Evolutionary conservation across 2,797 vertebrate species (phyloP).

Genomic region (Acipenser oxyrinchus): DNA sequence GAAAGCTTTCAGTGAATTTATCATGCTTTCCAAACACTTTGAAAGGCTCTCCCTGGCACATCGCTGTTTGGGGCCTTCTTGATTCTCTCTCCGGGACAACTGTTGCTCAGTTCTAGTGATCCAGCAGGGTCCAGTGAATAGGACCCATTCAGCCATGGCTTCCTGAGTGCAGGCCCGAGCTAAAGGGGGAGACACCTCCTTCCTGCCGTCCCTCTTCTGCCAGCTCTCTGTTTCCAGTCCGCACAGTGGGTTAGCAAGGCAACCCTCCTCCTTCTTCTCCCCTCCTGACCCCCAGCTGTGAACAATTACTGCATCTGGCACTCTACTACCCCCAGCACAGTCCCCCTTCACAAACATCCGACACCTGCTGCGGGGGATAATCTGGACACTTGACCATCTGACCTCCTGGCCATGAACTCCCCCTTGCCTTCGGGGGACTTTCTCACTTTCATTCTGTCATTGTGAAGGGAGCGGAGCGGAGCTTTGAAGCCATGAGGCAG

Average conservation of each 20-base stretch:
- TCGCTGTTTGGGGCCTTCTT: slow-evolving; percentile 35
- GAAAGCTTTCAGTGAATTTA: slow-evolving; percentile 22
- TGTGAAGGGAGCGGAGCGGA: no score
- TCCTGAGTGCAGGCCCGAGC: slow-evolving; percentile 31
- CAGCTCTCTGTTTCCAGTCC: slow-evolving; percentile 24
- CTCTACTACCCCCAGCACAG: slow-evolving; percentile 5
- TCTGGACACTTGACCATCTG: slow-evolving; percentile 23
- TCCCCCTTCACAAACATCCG: slow-evolving; percentile 27
- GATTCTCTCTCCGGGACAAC: slow-evolving; percentile 42
- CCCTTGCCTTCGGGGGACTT: background rate
- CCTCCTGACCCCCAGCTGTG: slow-evolving; percentile 29
- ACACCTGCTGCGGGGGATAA: slow-evolving; percentile 29
- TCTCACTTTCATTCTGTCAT: background rate
- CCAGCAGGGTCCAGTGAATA: slow-evolving; percentile 34
- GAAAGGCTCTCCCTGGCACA: slow-evolving; percentile 26
- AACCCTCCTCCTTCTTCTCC: background rate
- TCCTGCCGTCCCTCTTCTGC: slow-evolving; percentile 29
- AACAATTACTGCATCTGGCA: slow-evolving; percentile 46
- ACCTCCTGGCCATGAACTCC: slow-evolving; percentile 16
- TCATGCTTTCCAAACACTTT: slow-evolving; percentile 18
- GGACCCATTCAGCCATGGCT: slow-evolving; percentile 37
- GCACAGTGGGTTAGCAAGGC: background rate
- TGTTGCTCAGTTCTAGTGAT: slow-evolving; percentile 32
- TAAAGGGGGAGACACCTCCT: slow-evolving; percentile 16
- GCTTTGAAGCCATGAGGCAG: no score